Evolutionary conservation across 1,140 invertebrate species (phyloP).

Genomic region (Sminthurinus signatus): DNA sequence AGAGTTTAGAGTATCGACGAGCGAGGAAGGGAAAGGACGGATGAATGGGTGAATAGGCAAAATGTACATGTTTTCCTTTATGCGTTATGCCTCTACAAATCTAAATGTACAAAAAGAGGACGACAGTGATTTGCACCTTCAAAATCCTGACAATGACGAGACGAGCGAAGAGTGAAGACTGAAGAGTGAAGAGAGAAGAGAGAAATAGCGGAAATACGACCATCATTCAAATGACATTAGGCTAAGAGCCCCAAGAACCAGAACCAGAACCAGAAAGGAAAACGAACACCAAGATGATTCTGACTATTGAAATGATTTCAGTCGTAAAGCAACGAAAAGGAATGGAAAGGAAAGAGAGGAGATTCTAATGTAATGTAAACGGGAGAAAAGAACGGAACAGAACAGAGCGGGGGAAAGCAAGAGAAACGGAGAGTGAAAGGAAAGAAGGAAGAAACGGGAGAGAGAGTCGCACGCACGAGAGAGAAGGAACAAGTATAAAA

Average conservation of each 20-base stretch:
- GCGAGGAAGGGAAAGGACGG: not conserved
- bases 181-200: slow-evolving; percentile 8
- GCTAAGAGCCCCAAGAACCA: no score
- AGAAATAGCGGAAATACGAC: slow-evolving; percentile 13
- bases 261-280: no score
- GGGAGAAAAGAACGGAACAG: not conserved
- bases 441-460: not conserved
- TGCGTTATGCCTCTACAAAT: no score
- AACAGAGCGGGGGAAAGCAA: not conserved
- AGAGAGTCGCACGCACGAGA: slow-evolving; percentile 11
- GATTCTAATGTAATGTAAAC: no score
- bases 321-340: no score
- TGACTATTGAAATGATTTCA: no score
- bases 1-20: no score
- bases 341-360: no score
- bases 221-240: slow-evolving; percentile 14
- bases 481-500: not conserved
- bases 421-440: not conserved
- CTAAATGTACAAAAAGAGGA: no score
- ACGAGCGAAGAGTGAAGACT: not conserved
- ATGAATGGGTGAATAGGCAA: not conserved
- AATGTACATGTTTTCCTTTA: not conserved
- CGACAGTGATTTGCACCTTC: not conserved
- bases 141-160: not conserved
- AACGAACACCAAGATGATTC: no score